phyloP scores from a whole-genome alignment of 92 coral and sea anemone genomes.

The Palythoa heliodiscus region DNA sequence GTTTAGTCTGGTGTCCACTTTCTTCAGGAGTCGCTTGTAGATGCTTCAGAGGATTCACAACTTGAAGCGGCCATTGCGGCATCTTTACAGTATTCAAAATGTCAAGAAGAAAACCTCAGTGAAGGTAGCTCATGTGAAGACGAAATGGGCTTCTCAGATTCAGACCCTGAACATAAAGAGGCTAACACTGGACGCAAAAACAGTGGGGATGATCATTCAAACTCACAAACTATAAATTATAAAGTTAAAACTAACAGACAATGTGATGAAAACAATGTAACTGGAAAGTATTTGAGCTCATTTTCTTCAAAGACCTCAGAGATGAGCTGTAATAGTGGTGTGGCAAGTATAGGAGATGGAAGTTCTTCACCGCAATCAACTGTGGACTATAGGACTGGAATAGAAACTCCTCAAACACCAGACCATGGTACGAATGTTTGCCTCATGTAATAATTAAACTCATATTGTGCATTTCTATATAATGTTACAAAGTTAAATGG shows the following conservation, averaged over 20 bases:
- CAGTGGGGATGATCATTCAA: neutral
- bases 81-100: constrained; percentile 74
- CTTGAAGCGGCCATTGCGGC: constrained; percentile 98
- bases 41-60: constrained; percentile 98
- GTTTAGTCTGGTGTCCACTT: neutral
- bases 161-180: constrained; percentile 81
- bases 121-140: constrained; percentile 70
- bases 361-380: constrained; percentile 19
- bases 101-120: constrained; percentile 55
- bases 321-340: neutral
- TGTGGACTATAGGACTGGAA: constrained; percentile 12
- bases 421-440: constrained; percentile 23
- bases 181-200: constrained; percentile 31
- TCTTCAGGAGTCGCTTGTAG: constrained; percentile 86
- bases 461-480: neutral
- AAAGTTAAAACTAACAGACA: neutral
- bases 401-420: constrained; percentile 10
- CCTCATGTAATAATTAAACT: neutral
- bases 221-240: constrained; percentile 2
- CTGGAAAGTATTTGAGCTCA: neutral
- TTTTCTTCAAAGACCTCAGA: constrained; percentile 15
- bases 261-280: constrained; percentile 23
- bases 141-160: constrained; percentile 83
- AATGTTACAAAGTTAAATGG: too few relatives aligned
- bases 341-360: constrained; percentile 5